Conservation (phyloP, 2,888 invertebrate genomes). For the Watsonalla cultraria region DNA sequence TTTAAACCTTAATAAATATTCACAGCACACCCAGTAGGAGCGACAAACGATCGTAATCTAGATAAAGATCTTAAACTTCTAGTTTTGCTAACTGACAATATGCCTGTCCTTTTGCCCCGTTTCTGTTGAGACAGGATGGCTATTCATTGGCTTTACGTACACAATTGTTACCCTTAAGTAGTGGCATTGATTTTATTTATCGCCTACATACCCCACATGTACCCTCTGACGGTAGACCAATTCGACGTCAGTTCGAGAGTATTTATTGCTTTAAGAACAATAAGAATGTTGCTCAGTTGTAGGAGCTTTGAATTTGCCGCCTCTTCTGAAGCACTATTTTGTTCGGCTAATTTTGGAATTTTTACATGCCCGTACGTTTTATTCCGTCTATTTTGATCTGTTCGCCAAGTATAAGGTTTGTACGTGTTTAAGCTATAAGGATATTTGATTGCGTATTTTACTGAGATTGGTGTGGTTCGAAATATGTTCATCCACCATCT, state of each 20-base stretch:
- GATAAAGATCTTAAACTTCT: neutral
- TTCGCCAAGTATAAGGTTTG: no score
- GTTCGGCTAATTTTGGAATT: neutral
- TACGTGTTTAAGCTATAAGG: no score
- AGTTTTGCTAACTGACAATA: slow-evolving; percentile 1
- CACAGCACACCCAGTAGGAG: neutral
- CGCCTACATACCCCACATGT: slow-evolving; percentile 18
- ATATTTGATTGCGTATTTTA: no score
- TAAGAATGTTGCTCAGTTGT: neutral
- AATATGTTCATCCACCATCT: no score
- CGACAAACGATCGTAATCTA: neutral
- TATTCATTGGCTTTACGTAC: slow-evolving; percentile 44
- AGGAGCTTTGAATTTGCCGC: neutral
- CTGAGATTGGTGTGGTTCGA: no score
- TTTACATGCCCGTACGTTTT: neutral
- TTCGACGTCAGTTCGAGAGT: slow-evolving; percentile 10
- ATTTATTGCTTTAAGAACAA: slow-evolving; percentile 9
- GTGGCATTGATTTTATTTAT: slow-evolving; percentile 42
- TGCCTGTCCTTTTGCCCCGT: slow-evolving; percentile 28
- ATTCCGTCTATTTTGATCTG: no score
- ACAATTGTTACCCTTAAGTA: slow-evolving; percentile 46
- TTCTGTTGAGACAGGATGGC: slow-evolving; percentile 33
- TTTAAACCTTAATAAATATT: neutral
- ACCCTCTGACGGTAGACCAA: slow-evolving; percentile 18
- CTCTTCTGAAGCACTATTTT: neutral